These are phyloP conservation scores for Sclerodermus sp. DNA, from an alignment of 2,888 invertebrate species.

Conservation along the genomic window DNA sequence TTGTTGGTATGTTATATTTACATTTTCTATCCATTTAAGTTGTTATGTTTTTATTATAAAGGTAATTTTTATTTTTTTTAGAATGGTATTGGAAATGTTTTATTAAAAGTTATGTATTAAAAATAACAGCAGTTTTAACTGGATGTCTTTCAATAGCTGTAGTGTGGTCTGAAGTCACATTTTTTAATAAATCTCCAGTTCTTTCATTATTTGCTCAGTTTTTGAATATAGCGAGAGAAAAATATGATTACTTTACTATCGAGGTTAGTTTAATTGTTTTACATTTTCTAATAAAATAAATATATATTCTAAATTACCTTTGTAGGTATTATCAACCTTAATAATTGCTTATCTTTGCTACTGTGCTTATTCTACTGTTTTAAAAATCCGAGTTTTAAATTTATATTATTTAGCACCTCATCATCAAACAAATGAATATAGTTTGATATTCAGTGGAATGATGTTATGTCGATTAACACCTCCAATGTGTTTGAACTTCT, in stretches of 20 bases:
- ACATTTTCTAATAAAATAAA: not conserved
- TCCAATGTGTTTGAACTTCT: slow-evolving; percentile 96
- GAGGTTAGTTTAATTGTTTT: slow-evolving; percentile 66
- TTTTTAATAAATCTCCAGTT: slow-evolving; percentile 90
- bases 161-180: slow-evolving; percentile 99
- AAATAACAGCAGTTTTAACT: slow-evolving; percentile 71
- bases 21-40: slow-evolving; percentile 64
- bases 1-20: slow-evolving; percentile 61
- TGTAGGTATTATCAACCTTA: slow-evolving; percentile 83
- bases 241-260: slow-evolving; percentile 91
- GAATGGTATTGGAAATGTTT: slow-evolving; percentile 98
- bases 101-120: slow-evolving; percentile 75
- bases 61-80: slow-evolving; percentile 53
- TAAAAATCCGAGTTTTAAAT: slow-evolving; percentile 94
- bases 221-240: slow-evolving; percentile 76
- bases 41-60: slow-evolving; percentile 68
- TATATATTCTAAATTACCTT: slow-evolving; percentile 33
- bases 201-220: slow-evolving; percentile 96
- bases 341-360: slow-evolving; percentile 94
- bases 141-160: slow-evolving; percentile 84
- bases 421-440: slow-evolving; percentile 98
- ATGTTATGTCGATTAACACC: slow-evolving; percentile 95
- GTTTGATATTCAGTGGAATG: slow-evolving; percentile 98
- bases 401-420: slow-evolving; percentile 96
- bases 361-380: slow-evolving; percentile 97